phyloP scores from a whole-genome alignment of 2,797 vertebrate genomes.

The Borostomias antarcticus region DNA sequence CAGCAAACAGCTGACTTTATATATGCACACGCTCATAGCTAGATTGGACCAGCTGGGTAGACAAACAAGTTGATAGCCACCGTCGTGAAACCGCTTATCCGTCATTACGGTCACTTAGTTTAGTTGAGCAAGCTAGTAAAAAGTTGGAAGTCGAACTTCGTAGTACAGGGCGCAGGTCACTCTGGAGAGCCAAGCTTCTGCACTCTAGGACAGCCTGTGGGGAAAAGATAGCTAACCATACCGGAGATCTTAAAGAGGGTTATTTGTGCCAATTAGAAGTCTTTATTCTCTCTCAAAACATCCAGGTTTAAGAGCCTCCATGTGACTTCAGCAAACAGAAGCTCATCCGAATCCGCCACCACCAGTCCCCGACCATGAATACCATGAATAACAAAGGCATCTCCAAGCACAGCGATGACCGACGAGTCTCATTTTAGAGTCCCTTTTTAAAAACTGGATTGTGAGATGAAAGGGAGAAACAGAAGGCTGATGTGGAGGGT shows the following conservation, averaged over 20 bases:
- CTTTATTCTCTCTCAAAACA: slow-evolving; percentile 4
- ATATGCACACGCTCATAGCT: no score
- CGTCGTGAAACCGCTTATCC: no score
- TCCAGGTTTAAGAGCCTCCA: not conserved
- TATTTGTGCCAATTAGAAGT: slow-evolving; percentile 12
- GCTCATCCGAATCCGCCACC: slow-evolving; percentile 9
- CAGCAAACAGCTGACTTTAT: no score
- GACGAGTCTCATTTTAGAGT: no score
- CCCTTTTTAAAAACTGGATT: slow-evolving; percentile 21
- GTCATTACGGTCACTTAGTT: no score
- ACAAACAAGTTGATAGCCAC: no score
- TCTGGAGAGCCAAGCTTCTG: not conserved
- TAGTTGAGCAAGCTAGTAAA: no score
- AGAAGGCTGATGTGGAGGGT: not conserved
- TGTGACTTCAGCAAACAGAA: slow-evolving; percentile 10
- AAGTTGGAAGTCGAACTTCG: no score
- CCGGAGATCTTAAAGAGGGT: not conserved
- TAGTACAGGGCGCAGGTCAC: not conserved
- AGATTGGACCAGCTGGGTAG: no score
- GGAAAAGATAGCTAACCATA: not conserved
- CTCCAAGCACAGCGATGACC: no score
- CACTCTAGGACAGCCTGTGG: not conserved
- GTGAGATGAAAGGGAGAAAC: not conserved
- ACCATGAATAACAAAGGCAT: slow-evolving; percentile 29
- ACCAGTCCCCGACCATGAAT: not conserved